Evolutionary conservation across 2,113 vertebrate species (phyloP).

Genomic region (Macheiramphus alcinus): DNA sequence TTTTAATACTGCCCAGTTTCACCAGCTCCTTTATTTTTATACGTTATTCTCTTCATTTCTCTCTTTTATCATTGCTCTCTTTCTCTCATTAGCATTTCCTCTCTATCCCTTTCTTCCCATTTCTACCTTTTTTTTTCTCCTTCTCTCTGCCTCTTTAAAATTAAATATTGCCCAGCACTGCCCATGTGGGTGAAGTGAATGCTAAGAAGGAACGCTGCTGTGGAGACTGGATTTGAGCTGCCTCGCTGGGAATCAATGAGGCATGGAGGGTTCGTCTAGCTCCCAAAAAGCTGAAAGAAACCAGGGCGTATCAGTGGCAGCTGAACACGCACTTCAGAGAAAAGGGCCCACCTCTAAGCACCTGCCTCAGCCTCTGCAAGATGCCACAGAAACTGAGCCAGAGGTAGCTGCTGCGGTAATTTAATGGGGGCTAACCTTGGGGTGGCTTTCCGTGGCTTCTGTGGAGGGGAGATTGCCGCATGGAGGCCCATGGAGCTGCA

Average conservation of each 20-base stretch:
- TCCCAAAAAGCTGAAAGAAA: neutral
- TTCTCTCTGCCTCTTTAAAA: slow-evolving; percentile 22
- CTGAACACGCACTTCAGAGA: neutral
- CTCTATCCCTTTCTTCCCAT: neutral
- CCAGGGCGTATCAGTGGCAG: neutral
- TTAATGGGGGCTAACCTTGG: neutral
- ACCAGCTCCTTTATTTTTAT: neutral
- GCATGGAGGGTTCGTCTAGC: neutral
- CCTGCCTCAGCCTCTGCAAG: neutral
- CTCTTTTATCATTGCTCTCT: neutral
- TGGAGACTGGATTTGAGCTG: neutral
- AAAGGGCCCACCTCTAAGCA: neutral
- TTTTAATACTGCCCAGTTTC: neutral
- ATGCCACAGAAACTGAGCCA: neutral
- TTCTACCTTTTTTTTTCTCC: neutral
- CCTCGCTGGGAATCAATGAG: slow-evolving; percentile 34
- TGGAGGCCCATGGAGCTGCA: neutral
- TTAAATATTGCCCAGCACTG: neutral
- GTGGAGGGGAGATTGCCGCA: neutral
- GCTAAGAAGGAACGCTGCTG: neutral
- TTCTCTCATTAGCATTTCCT: neutral
- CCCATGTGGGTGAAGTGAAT: neutral
- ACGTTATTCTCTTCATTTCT: neutral
- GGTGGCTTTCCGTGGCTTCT: neutral
- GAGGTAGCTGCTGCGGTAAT: neutral